A percentile compares a stretch with the other conserved stretches of the same genome.
phyloP scores from a whole-genome alignment of 2,888 invertebrate genomes.

The Lottia scabra region DNA sequence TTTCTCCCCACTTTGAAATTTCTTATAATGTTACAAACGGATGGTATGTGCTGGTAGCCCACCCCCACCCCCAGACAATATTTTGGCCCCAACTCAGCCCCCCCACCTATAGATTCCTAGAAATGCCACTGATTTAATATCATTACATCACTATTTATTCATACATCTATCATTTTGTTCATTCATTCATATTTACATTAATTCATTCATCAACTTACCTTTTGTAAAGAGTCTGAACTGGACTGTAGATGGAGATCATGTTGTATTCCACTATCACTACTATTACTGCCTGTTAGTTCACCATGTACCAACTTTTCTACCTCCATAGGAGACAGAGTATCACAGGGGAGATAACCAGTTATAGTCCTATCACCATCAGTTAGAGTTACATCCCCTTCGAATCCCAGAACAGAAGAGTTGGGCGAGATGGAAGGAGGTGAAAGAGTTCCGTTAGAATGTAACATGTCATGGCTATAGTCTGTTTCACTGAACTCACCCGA shows the following conservation, averaged over 20 bases:
- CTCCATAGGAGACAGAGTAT: slow-evolving; percentile 6
- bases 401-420: slow-evolving; percentile 11
- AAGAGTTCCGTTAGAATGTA: slow-evolving; percentile 25
- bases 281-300: slow-evolving; percentile 53
- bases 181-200: neutral
- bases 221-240: slow-evolving; percentile 51
- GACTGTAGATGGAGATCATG: slow-evolving; percentile 54
- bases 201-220: slow-evolving; percentile 44
- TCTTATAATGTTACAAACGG: too few relatives aligned
- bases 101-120: too few relatives aligned
- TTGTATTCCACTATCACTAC: slow-evolving; percentile 62
- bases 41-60: too few relatives aligned
- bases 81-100: too few relatives aligned
- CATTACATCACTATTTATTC: too few relatives aligned
- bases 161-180: too few relatives aligned
- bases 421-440: slow-evolving; percentile 19
- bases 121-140: too few relatives aligned
- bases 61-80: too few relatives aligned
- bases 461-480: slow-evolving; percentile 22
- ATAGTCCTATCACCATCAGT: slow-evolving; percentile 1
- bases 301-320: slow-evolving; percentile 19
- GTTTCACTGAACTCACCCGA: slow-evolving; percentile 26
- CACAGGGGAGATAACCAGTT: slow-evolving; percentile 17
- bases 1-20: too few relatives aligned
- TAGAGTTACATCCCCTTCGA: slow-evolving; percentile 13